A percentile compares a stretch with the other conserved stretches of the same genome.
These are phyloP conservation scores for Amblyteles armatorius DNA, from an alignment of 2,888 invertebrate genomes.

Conservation along the genomic window DNA sequence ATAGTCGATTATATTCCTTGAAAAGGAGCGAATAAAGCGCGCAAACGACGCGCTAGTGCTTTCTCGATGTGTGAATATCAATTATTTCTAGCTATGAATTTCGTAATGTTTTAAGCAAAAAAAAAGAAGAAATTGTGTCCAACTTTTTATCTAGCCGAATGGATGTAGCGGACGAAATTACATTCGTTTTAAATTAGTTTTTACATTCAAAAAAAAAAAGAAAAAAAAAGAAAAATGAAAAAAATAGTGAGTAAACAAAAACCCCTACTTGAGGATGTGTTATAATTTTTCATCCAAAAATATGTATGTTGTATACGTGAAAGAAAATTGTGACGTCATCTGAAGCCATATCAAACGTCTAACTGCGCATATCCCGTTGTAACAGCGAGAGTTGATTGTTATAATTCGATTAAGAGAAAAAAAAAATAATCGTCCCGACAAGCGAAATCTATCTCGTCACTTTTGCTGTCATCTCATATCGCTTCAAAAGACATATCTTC, in stretches of 20 bases:
- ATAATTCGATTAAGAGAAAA: conserved; percentile 25
- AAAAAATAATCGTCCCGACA: conserved; percentile 9
- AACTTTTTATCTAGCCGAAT: conserved; percentile 40
- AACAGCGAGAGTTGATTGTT: conserved; percentile 46
- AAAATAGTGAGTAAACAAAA: conserved; percentile 23
- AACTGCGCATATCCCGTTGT: conserved; percentile 45
- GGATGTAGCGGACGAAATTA: conserved; percentile 25
- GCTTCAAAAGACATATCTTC: conserved; percentile 59
- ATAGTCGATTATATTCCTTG: conserved; percentile 53
- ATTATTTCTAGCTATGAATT: conserved; percentile 29
- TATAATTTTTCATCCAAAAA: conserved; percentile 33
- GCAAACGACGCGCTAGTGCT: conserved; percentile 25
- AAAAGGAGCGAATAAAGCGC: conserved; percentile 50
- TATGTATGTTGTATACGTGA: conserved; percentile 52
- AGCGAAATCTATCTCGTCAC: conserved; percentile 34
- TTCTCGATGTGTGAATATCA: conserved; percentile 43
- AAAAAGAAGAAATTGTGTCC: conserved; percentile 12
- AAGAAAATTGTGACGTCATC: conserved; percentile 46
- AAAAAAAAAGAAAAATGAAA: not conserved
- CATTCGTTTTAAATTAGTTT: conserved; percentile 27
- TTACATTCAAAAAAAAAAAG: not conserved
- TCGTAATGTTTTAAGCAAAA: conserved; percentile 12
- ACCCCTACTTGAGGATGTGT: conserved; percentile 23
- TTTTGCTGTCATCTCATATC: conserved; percentile 62
- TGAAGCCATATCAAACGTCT: conserved; percentile 49